phyloP scores from a whole-genome alignment of 2,113 vertebrate genomes.

The Lasiurus cinereus region DNA sequence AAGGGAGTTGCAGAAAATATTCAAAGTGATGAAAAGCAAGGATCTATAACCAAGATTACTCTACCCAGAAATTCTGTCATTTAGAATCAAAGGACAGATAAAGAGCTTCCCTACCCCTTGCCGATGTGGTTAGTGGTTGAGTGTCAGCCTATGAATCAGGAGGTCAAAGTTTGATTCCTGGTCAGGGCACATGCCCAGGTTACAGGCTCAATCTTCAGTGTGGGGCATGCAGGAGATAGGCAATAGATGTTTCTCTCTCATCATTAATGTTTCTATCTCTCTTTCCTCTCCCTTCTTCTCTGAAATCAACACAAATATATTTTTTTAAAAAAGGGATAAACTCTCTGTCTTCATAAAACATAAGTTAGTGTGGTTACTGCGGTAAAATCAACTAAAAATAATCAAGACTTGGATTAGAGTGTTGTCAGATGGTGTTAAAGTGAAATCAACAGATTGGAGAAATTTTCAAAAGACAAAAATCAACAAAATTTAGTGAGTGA shows the following conservation, averaged over 20 bases:
- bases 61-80: neutral
- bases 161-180: too few species aligned
- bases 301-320: too few species aligned
- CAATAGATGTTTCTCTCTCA: too few species aligned
- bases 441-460: neutral
- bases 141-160: too few species aligned
- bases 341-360: neutral
- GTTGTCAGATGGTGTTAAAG: neutral
- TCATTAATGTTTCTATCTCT: too few species aligned
- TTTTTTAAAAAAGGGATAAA: neutral
- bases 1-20: neutral
- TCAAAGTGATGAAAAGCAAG: neutral
- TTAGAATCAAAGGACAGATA: neutral
- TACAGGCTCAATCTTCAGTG: too few species aligned
- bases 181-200: too few species aligned
- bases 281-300: too few species aligned
- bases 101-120: neutral
- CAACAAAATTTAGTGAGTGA: neutral
- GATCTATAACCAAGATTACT: neutral
- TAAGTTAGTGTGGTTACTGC: neutral
- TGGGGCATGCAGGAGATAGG: too few species aligned
- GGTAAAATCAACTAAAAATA: neutral
- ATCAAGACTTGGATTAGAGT: neutral
- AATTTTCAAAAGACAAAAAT: slow-evolving; percentile 12
- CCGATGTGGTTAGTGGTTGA: neutral